Evolutionary conservation across 2,113 vertebrate genomes (phyloP), one percentile per base, ranked within the genome.

Genomic region (Rhinolophus sinicus): DNA sequence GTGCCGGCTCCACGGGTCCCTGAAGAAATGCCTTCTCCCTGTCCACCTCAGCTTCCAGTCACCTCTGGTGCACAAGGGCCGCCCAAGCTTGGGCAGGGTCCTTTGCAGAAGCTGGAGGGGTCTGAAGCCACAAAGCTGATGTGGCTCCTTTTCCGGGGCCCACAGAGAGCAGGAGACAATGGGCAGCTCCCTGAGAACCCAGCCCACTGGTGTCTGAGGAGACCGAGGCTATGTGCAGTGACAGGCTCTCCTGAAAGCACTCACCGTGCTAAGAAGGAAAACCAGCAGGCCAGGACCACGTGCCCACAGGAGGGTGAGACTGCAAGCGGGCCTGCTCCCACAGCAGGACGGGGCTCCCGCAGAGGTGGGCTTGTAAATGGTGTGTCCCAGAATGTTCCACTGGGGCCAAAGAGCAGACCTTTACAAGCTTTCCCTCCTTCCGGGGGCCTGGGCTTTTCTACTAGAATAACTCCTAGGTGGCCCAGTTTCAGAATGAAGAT

Each of bases 1-100:
- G 0, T 1, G 1, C 85, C 44, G 64, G 28, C n/a, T 1, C 44
- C 50, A 16, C 1, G 11, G 18, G 22, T 3, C 33, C 19, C 38
- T 6, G 54, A 44, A 64, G 18, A 4, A 47, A 50, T 54, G 40
- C 7, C 33, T n/a, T 69, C 15, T 33, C 8, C 28, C 67, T 30
- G 12, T 16, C 11, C 6, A 13, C 10, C 84, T 5, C 18, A 28
- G 72, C 35, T 44, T 21, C 19, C 19, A 19, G 52, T 1, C 52
- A 18, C 24, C 21, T 33, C 44, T 33, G 30, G 13, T 7, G 10
- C 33, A 47, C 19, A 67, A 11, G 47, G 22, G 40, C 28, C 56
- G 75, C 62, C 84, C 64, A 19, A 67, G 28, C 35, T 2, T 10
- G 6, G 6, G 9, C 7, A 1, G 1, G 1, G n/a, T 2, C 62